Base-by-base conservation (phyloP, 2,888 invertebrate species). In the Aphrophora alni region DNA sequence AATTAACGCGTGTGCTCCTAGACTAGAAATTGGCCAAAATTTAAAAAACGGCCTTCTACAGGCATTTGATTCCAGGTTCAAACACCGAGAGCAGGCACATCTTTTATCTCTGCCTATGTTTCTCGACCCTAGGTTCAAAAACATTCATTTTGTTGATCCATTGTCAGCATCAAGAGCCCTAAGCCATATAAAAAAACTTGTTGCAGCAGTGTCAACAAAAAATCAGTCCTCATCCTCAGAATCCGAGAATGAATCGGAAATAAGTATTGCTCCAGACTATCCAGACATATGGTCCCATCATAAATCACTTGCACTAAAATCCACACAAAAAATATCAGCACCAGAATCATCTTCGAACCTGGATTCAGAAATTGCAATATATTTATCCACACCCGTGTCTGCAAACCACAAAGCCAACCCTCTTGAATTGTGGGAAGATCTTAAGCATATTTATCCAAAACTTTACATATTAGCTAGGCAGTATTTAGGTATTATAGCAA, bases 371-470 rank as follows among this genome's bases (percentile, higher is more conserved):
- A 75, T 80, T 28, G 26, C 59, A 10, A 12, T 78, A 12, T 76
- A 82, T 70, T 27, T 82, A 1, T 71, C 78, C 5, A 78, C 38
- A 4, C 78, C 80, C n/a, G 82, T 82, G 0, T 21, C 26, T 24
- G 4, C 78, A n/a, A 51, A 51, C 38, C 78, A 70, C 24, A 78
- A 76, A 12, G 68, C 77, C 17, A 75, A 81, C 33, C 80, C 82
- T 8, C 70, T 82, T 21, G 81, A 81, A 74, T 24, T 74, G n/a
- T 82, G 82, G 82, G 81, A 82, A 72, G 81, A 81, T 27, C 59
- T 79, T 26, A 82, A 81, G 77, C 33, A 27, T n/a, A 51, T 82
- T 4, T 81, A 44, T 28, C 80, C 83, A 12, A 70, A 69, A 25
- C 70, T 82, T 21, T 82, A 81, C 59, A 28, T 14, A 14, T 38